Evolutionary conservation across 2,113 vertebrate genomes (phyloP), one percentile per base, ranked within the genome.

Genomic region (Hirundichthys speculiger): DNA sequence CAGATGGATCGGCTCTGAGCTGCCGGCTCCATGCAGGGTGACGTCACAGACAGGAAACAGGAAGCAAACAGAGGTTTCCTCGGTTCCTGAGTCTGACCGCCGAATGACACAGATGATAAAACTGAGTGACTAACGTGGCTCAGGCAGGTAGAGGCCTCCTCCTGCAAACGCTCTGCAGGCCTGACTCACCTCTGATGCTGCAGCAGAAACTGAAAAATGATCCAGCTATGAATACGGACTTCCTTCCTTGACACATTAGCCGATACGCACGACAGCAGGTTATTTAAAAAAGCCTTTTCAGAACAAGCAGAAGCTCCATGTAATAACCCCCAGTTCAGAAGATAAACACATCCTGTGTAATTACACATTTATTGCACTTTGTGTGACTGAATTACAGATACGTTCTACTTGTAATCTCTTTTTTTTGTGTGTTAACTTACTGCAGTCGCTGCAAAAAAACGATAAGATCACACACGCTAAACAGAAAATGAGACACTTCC

Each of bases 41-140:
- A 87, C 83, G 69, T 88, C 85, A 88, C 76, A 77, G 53, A 84
- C 74, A 74, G 84, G 88, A 90, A 86, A 75, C 58, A 80, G 87
- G 80, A 85, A 85, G 83, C 77, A 77, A 73, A 83, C 71, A 77
- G 55, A 86, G 79, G 66, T 84, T 86, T 77, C 86, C 80, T 83
- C 66, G 79, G 59, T 69, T 88, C 82, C 76, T 64, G 71, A 14
- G 57, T 83, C 82, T 83, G 79, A 64, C 73, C 42, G 5, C 67
- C 2, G 34, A 7, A 66, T 79, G 75, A 85, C 77, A 75, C 49
- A 60, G 76, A 5, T 34, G 40, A 22, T 9, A 14, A 54, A 56
- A 54, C 30, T 16, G 15, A 41, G 16, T 34, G 14, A 24, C 3
- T 69, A 57, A 68, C 13, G 13, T 19, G 16, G 25, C 71, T 73